Percentiles rank a stretch among this genome's conserved stretches.
These are phyloP conservation scores for Phrynosoma platyrhinos DNA, from an alignment of 2,113 vertebrate species.

Conservation along the genomic window DNA sequence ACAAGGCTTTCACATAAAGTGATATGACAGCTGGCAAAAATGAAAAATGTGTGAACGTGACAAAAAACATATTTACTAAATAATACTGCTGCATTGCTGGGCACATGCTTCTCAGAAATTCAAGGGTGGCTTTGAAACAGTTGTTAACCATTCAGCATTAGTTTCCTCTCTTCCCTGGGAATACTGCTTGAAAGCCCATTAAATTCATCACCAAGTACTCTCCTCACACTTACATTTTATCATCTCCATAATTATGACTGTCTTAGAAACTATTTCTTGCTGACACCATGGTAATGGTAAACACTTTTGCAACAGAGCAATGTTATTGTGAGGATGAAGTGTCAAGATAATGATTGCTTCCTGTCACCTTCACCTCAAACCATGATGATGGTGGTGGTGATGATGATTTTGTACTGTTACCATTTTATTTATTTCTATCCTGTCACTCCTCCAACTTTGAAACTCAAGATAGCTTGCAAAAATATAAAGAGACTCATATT, in stretches of 20 bases:
- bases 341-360: slow-evolving; percentile 29
- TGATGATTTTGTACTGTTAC: not conserved
- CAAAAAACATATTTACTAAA: slow-evolving; percentile 5
- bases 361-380: not conserved
- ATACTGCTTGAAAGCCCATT: not conserved
- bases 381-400: not conserved
- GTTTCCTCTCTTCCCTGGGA: not conserved
- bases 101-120: not conserved
- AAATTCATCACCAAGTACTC: not conserved
- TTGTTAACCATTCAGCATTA: not conserved
- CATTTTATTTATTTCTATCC: not conserved
- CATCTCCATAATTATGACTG: slow-evolving; percentile 35
- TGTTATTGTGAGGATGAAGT: slow-evolving; percentile 31
- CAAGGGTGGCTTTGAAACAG: not conserved
- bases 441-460: not conserved
- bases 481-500: too few species aligned
- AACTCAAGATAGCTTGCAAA: too few species aligned
- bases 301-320: slow-evolving; percentile 38
- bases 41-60: not conserved
- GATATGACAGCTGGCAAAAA: slow-evolving; percentile 22
- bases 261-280: slow-evolving; percentile 23
- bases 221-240: slow-evolving; percentile 37
- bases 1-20: slow-evolving; percentile 16
- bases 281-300: slow-evolving; percentile 21
- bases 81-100: not conserved